Evolutionary conservation across 2,113 vertebrate genomes (phyloP).

Genomic region (Triplophysa siluroides): DNA sequence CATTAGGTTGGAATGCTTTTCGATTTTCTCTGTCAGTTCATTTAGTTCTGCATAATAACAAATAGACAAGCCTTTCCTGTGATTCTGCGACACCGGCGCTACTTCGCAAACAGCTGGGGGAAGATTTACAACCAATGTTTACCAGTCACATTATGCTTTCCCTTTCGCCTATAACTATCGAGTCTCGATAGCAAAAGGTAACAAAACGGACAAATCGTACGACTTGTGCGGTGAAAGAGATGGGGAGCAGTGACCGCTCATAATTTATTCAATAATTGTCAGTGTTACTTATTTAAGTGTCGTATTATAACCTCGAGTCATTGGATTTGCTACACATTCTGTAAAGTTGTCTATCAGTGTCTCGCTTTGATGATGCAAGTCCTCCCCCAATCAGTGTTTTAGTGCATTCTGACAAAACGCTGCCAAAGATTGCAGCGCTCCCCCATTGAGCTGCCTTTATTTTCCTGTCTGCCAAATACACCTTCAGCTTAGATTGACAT

Average conservation of each 20-base stretch:
- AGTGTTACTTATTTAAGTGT: slow-evolving; percentile 54
- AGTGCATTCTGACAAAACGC: slow-evolving; percentile 41
- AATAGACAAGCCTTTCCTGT: slow-evolving; percentile 50
- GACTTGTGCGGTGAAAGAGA: neutral
- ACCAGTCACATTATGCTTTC: slow-evolving; percentile 51
- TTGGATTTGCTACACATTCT: slow-evolving; percentile 34
- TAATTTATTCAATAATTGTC: slow-evolving; percentile 55
- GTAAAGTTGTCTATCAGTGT: slow-evolving; percentile 43
- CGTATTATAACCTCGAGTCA: slow-evolving; percentile 43
- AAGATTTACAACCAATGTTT: slow-evolving; percentile 56
- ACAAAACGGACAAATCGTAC: slow-evolving; percentile 13
- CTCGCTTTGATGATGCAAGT: neutral
- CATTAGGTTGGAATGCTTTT: slow-evolving; percentile 62
- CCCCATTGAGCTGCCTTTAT: slow-evolving; percentile 9
- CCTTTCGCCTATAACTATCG: slow-evolving; percentile 46
- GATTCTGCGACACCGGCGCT: slow-evolving; percentile 45
- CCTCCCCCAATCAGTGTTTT: slow-evolving; percentile 47
- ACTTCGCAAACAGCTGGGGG: slow-evolving; percentile 51
- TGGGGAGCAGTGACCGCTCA: slow-evolving; percentile 38
- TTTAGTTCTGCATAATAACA: slow-evolving; percentile 61
- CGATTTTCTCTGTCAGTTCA: slow-evolving; percentile 61
- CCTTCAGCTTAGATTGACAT: slow-evolving; percentile 44
- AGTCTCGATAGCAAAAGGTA: slow-evolving; percentile 41
- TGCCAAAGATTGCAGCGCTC: slow-evolving; percentile 39
- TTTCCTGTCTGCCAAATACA: slow-evolving; percentile 30